Evolutionary conservation across 2,113 vertebrate species (phyloP), one percentile per base, ranked within the genome.

Genomic region (Okapia johnstoni): DNA sequence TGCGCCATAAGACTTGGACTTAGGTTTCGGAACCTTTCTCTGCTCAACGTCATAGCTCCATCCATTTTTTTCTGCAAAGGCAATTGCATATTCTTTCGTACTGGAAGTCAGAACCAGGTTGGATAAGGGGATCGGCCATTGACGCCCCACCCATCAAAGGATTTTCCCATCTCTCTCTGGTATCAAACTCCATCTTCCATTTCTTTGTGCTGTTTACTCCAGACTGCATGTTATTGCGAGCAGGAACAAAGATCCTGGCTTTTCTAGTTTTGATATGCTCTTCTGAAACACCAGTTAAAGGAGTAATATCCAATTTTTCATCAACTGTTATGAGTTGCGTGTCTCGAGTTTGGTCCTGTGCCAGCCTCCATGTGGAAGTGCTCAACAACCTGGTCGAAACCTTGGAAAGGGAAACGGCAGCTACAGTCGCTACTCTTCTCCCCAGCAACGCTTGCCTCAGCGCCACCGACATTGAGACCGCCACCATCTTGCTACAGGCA

Each of bases 141-240:
- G 99, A 99, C 90, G 99, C 98, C 99, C 99, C 99, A 77, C 99
- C 99, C 99, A 99, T 99, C 97, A 99, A 98, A 48, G 99, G 99
- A 97, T 99, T 99, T 98, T 99, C 99, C 99, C 99, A 99, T 96
- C 99, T 99, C 96, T 99, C 99, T n/a, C 99, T 99, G 95, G 99
- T 99, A 96, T 99, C 99, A 97, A 99, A 99, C 97, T 99, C 99
- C 97, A 99, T 99, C 98, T 99, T 99, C 99, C 99, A 99, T 97
- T 99, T 99, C 96, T 99, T 99, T 28, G 99, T 99, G 98, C 99
- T 99, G 98, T 99, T 99, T 96, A 98, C 98, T 46, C 99, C 99
- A 0, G 99, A 99, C 98, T 99, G 99, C 99, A 99, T 99, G 95
- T 99, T 99, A n/a, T 99, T 99, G 61, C 99, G 99, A 79, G 99